Conservation (phyloP, 2,888 invertebrate species). For the Ephialtes manifestator region DNA sequence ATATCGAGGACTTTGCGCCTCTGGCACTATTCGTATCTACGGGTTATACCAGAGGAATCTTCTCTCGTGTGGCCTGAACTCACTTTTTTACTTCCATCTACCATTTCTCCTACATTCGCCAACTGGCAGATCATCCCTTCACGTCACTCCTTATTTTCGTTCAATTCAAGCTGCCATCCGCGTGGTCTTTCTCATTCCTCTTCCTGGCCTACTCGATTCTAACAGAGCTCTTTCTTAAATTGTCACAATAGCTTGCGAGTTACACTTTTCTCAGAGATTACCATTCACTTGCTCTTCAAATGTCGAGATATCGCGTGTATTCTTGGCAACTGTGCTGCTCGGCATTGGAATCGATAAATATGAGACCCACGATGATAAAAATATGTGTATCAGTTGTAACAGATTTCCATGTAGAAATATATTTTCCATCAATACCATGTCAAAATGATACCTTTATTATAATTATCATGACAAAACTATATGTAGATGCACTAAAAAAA, state of each 20-base stretch:
- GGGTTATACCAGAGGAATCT: slow-evolving; percentile 31
- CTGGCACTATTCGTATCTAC: slow-evolving; percentile 23
- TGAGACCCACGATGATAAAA: background rate
- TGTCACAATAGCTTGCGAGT: background rate
- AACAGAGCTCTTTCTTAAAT: slow-evolving; percentile 38
- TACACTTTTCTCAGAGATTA: background rate
- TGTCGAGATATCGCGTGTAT: background rate
- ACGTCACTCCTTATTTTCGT: slow-evolving; percentile 49
- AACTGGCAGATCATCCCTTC: slow-evolving; percentile 37
- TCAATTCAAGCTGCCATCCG: slow-evolving; percentile 35
- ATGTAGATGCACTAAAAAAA: no score
- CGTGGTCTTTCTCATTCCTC: background rate
- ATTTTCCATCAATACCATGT: background rate
- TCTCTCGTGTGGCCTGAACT: slow-evolving; percentile 7
- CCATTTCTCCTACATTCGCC: slow-evolving; percentile 7
- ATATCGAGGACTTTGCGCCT: slow-evolving; percentile 63
- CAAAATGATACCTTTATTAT: background rate
- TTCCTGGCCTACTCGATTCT: background rate
- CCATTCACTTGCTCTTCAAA: background rate
- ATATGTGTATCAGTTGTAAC: background rate
- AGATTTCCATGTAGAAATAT: background rate
- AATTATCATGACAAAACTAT: no score
- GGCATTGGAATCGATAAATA: background rate
- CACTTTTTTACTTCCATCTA: background rate
- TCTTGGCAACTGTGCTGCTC: background rate